These are phyloP conservation scores for Eupsittula cactorum DNA, from an alignment of 2,113 vertebrate species.

Conservation along the genomic window DNA sequence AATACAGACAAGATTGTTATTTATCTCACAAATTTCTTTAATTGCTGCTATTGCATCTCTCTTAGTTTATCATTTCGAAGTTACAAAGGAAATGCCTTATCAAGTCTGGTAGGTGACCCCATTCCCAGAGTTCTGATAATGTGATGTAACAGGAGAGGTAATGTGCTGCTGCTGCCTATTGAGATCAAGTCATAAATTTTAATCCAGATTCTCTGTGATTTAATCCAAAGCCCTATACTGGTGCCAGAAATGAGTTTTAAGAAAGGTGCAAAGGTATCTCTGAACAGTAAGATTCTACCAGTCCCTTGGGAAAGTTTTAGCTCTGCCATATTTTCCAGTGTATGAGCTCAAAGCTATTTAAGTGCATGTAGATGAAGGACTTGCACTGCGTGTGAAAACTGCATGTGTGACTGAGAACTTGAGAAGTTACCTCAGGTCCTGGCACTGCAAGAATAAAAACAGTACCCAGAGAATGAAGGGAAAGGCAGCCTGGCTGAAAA, in stretches of 20 bases:
- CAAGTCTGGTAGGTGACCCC: neutral
- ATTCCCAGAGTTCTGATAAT: neutral
- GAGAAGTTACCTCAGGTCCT: constrained; percentile 9
- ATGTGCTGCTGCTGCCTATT: neutral
- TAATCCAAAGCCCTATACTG: neutral
- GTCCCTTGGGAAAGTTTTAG: neutral
- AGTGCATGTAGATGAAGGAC: neutral
- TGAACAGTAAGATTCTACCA: neutral
- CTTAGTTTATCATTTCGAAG: neutral
- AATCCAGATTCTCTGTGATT: neutral
- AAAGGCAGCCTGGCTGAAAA: neutral
- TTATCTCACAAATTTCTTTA: neutral
- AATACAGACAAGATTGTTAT: neutral
- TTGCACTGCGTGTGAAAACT: neutral
- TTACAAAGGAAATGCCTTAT: neutral
- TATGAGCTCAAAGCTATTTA: neutral
- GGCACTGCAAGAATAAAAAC: neutral
- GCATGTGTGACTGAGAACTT: neutral
- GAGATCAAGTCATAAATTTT: neutral
- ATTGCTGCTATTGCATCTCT: neutral
- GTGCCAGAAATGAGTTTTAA: neutral
- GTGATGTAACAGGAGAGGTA: neutral
- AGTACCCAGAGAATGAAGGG: neutral
- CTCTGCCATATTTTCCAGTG: neutral
- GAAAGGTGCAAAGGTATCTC: neutral